Evolutionary conservation across 2,888 invertebrate species (phyloP).

Genomic region (Asteroscopus sphinx): DNA sequence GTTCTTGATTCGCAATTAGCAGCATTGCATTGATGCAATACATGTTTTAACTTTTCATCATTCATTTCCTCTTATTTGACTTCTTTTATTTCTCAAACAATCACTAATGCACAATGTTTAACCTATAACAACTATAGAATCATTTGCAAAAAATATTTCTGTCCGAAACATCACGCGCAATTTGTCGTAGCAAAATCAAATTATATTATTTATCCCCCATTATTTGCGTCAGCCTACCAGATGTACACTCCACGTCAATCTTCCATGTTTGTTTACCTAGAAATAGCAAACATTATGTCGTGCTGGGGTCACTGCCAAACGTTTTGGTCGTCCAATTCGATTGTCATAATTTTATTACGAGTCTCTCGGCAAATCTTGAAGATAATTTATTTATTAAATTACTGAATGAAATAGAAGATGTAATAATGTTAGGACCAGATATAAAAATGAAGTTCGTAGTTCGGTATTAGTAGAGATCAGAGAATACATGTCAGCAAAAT

Average conservation of each 20-base stretch:
- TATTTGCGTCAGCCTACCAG: constrained; percentile 88
- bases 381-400: constrained; percentile 63
- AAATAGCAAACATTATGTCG: constrained; percentile 84
- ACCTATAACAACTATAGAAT: constrained; percentile 17
- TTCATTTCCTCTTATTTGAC: not conserved
- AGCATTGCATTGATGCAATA: too few species aligned
- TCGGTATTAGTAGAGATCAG: not conserved
- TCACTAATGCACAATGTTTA: constrained; percentile 27
- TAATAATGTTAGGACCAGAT: constrained; percentile 4
- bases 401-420: constrained; percentile 30
- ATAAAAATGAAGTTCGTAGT: not conserved
- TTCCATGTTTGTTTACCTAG: constrained; percentile 87
- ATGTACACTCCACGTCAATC: constrained; percentile 89
- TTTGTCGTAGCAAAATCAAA: constrained; percentile 86
- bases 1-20: not conserved
- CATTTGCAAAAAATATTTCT: constrained; percentile 54
- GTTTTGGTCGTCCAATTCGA: constrained; percentile 81
- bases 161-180: constrained; percentile 75
- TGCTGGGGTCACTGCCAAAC: constrained; percentile 81
- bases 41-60: not conserved
- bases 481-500: constrained; percentile 7
- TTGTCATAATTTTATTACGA: constrained; percentile 81
- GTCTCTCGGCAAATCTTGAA: constrained; percentile 65
- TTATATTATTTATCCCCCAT: constrained; percentile 88
- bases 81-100: constrained; percentile 1